Evolutionary conservation across 2,888 invertebrate genomes (phyloP).

Genomic region (Apotomis betuletana): DNA sequence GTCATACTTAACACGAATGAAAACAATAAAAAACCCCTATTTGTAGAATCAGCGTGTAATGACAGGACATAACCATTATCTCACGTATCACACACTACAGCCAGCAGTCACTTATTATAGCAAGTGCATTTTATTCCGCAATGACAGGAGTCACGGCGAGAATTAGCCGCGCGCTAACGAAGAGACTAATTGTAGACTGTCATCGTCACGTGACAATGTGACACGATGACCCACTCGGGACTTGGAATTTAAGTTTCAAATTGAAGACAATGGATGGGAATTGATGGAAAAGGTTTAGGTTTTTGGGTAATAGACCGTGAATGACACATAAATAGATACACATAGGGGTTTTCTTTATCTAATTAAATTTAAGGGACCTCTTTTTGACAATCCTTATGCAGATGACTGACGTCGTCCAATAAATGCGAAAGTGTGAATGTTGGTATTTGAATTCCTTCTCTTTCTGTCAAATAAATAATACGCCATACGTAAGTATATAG

Average conservation of each 20-base stretch:
- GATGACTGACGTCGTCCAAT: no score
- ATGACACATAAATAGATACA: no score
- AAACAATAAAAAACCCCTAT: not conserved
- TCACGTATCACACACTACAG: not conserved
- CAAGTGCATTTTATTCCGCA: constrained; percentile 24
- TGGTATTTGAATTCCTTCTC: no score
- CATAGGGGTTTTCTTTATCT: no score
- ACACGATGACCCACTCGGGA: constrained; percentile 10
- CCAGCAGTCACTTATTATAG: constrained; percentile 2
- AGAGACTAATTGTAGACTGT: constrained; percentile 16
- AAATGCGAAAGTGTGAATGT: no score
- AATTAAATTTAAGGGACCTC: no score
- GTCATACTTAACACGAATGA: not conserved
- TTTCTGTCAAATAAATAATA: no score
- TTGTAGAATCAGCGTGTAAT: not conserved
- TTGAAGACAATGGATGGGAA: no score
- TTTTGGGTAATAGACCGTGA: no score
- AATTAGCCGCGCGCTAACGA: constrained; percentile 29
- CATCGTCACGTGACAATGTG: constrained; percentile 25
- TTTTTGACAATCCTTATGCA: no score
- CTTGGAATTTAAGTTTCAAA: not conserved
- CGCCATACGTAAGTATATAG: no score
- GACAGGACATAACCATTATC: not conserved
- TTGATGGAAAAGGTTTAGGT: no score
- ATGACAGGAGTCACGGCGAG: constrained; percentile 10